Conservation (phyloP, 2,113 vertebrate genomes). For the Phaethornis superciliosus region DNA sequence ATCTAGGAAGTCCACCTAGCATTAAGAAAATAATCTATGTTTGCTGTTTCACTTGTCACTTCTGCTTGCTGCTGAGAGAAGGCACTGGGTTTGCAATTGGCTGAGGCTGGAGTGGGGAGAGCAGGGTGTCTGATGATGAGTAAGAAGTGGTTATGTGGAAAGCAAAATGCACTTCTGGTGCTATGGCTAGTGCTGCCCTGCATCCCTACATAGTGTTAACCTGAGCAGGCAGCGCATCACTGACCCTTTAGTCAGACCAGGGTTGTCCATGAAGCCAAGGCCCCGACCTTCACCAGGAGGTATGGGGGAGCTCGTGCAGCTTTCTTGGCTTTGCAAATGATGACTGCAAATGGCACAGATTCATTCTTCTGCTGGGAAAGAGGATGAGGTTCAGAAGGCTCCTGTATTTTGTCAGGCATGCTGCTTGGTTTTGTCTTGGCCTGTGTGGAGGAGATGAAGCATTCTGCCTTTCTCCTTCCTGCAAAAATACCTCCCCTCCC, state of each 20-base stretch:
- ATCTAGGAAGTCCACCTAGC: background rate
- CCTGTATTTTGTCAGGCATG: background rate
- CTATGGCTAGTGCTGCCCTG: rapidly evolving
- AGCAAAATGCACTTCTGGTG: background rate
- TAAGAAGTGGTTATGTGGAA: background rate
- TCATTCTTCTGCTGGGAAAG: background rate
- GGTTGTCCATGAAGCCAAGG: background rate
- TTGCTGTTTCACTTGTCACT: background rate
- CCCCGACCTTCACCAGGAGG: background rate
- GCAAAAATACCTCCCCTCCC: background rate
- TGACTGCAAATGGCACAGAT: rapidly evolving
- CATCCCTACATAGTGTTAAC: rapidly evolving
- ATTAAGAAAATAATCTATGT: background rate
- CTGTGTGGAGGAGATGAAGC: background rate
- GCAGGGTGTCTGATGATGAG: background rate
- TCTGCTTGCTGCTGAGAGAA: background rate
- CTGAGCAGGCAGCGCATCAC: background rate
- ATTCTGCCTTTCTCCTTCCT: background rate
- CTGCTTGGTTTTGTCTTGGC: background rate
- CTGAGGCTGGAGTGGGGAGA: background rate
- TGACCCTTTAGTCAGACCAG: background rate
- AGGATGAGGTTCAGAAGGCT: background rate
- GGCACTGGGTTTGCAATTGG: background rate
- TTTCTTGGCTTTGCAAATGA: background rate
- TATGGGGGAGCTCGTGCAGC: background rate